These are phyloP conservation scores for Alfaro cultratus DNA, from an alignment of 2,797 vertebrate species.

Conservation along the genomic window DNA sequence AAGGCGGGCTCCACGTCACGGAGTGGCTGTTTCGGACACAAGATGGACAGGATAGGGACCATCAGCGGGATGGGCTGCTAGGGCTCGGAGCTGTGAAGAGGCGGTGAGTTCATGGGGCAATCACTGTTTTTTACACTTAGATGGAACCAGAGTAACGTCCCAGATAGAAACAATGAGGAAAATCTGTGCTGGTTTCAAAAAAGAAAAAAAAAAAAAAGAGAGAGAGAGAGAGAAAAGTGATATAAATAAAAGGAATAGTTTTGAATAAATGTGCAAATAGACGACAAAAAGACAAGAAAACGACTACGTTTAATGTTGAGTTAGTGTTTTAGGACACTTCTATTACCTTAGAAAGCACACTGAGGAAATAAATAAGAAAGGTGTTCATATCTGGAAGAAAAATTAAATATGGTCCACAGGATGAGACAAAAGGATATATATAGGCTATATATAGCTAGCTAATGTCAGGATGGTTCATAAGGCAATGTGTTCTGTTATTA, in stretches of 20 bases:
- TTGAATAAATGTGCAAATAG: neutral
- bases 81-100: slow-evolving; percentile 77
- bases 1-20: slow-evolving; percentile 83
- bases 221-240: no score
- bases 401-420: neutral
- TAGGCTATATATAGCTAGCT: no score
- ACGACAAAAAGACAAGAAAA: neutral
- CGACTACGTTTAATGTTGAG: neutral
- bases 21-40: slow-evolving; percentile 95
- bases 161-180: neutral
- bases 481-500: neutral
- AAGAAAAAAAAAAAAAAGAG: no score
- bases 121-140: neutral
- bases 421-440: neutral
- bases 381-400: neutral
- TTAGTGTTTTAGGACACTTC: neutral
- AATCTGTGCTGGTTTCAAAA: no score
- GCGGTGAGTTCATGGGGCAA: slow-evolving; percentile 75
- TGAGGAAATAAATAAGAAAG: neutral
- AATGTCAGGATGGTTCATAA: neutral
- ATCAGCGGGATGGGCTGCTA: slow-evolving; percentile 97
- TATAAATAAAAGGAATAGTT: neutral
- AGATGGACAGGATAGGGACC: slow-evolving; percentile 97
- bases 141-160: neutral
- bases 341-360: neutral